phyloP scores from a whole-genome alignment of 2,888 invertebrate genomes.

The Leptinotarsa haldemani region DNA sequence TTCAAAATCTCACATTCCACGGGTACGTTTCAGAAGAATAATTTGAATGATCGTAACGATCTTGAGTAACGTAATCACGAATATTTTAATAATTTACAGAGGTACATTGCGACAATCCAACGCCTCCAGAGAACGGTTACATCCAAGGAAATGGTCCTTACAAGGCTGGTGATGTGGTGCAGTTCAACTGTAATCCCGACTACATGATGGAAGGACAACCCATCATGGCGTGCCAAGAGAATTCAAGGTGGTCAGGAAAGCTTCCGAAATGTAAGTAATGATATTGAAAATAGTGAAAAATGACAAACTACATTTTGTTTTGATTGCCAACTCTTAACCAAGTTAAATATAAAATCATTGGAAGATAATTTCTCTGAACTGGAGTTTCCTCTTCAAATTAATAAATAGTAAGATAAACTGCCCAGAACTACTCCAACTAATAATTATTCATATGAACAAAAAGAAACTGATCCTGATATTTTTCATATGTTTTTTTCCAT shows the following conservation, averaged over 20 bases:
- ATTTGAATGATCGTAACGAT: not conserved
- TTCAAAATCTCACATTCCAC: not conserved
- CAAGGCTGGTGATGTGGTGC: constrained; percentile 86
- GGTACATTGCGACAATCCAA: constrained; percentile 82
- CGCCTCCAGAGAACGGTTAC: constrained; percentile 81
- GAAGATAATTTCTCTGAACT: too few relatives aligned
- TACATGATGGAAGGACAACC: constrained; percentile 91
- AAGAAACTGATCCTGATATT: too few relatives aligned
- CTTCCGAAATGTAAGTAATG: constrained; percentile 80
- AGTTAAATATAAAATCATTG: too few relatives aligned
- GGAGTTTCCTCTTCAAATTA: too few relatives aligned
- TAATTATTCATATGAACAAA: too few relatives aligned
- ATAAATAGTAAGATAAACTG: too few relatives aligned
- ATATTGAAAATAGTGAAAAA: too few relatives aligned
- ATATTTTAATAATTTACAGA: constrained; percentile 66
- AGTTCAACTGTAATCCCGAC: constrained; percentile 88
- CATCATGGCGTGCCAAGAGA: constrained; percentile 90
- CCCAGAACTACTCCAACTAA: too few relatives aligned
- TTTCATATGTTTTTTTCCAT: too few relatives aligned
- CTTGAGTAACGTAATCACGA: not conserved
- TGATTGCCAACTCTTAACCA: too few relatives aligned
- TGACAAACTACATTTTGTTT: too few relatives aligned
- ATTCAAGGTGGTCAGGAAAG: constrained; percentile 86
- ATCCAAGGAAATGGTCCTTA: constrained; percentile 82
- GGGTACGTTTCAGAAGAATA: not conserved